A percentile compares a stretch with the other conserved stretches of the same genome.
These are phyloP conservation scores for Ricordea florida DNA, from an alignment of 92 coral and sea anemone species.

Conservation along the genomic window DNA sequence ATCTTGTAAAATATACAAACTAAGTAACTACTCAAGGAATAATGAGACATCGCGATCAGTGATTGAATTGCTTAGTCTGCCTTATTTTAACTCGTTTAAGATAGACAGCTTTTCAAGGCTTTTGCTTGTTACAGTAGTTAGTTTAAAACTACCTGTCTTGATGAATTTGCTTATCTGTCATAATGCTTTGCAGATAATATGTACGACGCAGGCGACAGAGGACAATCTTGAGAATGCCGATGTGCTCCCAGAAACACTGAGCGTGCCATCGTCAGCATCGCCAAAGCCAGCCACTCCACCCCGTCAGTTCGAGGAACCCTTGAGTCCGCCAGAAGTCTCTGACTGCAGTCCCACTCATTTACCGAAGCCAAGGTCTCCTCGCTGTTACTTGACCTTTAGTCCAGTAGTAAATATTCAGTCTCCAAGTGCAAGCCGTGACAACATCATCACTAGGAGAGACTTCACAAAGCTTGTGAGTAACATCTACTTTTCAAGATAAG, in stretches of 20 bases:
- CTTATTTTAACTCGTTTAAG: too few relatives aligned
- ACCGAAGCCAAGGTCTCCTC: background rate
- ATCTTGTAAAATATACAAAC: background rate
- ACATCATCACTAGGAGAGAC: background rate
- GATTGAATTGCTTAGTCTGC: too few relatives aligned
- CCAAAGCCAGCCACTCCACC: background rate
- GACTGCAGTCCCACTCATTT: background rate
- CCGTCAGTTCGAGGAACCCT: background rate
- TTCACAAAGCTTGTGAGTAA: conserved; percentile 8
- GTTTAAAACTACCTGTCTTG: background rate
- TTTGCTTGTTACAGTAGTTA: too few relatives aligned
- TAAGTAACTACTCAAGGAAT: background rate
- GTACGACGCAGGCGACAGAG: background rate
- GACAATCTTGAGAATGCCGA: background rate
- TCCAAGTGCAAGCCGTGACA: conserved; percentile 1
- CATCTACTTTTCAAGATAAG: conserved; percentile 1
- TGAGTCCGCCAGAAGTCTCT: background rate
- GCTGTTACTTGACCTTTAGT: background rate
- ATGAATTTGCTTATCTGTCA: background rate
- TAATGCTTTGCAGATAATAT: background rate
- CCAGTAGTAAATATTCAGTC: background rate
- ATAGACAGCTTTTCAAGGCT: too few relatives aligned
- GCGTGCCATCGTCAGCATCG: background rate
- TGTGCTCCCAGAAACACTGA: background rate
- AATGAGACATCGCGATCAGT: too few relatives aligned